Conservation (phyloP, 2,113 vertebrate genomes). For the Muntiacus reevesi region DNA sequence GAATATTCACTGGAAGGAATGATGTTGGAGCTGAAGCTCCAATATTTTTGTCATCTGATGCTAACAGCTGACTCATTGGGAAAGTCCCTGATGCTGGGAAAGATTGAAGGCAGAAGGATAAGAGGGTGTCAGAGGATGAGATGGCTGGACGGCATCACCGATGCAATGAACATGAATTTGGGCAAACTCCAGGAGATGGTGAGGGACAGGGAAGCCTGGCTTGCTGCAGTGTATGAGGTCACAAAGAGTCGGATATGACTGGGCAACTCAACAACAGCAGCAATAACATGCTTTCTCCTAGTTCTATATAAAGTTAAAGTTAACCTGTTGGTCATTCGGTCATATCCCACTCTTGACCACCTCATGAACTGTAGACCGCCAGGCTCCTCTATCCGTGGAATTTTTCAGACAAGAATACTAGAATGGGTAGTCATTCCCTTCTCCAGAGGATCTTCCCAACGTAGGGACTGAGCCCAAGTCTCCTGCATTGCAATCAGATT, state of each 20-base stretch:
- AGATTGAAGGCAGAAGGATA: neutral
- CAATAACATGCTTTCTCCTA: neutral
- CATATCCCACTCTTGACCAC: too few species aligned
- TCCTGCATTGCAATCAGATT: neutral
- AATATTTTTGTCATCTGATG: neutral
- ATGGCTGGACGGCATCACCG: neutral
- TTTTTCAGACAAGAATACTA: neutral
- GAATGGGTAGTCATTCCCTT: neutral
- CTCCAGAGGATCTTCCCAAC: neutral
- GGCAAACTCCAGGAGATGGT: neutral
- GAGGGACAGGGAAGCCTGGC: neutral
- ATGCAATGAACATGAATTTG: neutral
- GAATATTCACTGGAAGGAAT: neutral
- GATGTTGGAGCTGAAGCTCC: neutral
- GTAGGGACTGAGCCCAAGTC: neutral
- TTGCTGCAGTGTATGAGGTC: neutral
- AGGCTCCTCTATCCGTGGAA: neutral
- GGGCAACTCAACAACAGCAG: neutral
- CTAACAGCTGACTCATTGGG: neutral
- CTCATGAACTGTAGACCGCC: neutral
- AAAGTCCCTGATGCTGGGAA: neutral
- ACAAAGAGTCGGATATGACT: fast-evolving
- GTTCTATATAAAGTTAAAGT: neutral
- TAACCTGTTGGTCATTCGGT: too few species aligned
- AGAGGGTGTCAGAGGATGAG: neutral